Conservation (phyloP, 1,140 invertebrate species). For the Drosophila asahinai region DNA sequence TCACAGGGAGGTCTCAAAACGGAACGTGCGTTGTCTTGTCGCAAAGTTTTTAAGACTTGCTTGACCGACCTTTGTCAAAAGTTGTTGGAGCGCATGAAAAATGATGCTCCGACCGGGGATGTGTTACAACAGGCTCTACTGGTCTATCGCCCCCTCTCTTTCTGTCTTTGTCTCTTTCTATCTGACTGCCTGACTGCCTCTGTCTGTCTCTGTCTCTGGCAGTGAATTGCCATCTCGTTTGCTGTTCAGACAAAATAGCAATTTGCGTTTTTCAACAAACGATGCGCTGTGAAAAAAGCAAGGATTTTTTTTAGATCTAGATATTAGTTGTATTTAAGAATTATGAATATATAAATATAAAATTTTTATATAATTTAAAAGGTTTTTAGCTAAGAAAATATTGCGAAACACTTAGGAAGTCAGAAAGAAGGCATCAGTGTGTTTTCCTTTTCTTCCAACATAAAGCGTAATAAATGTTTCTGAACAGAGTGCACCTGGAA, state of each 20-base stretch:
- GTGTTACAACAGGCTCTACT: conserved; percentile 65
- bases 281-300: conserved; percentile 26
- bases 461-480: too few species aligned
- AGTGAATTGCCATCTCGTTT: conserved; percentile 50
- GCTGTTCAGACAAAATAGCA: conserved; percentile 75
- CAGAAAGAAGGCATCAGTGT: too few species aligned
- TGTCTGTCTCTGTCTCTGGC: conserved; percentile 9
- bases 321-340: not conserved
- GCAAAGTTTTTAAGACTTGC: conserved; percentile 83
- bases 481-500: too few species aligned
- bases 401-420: too few species aligned
- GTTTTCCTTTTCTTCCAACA: too few species aligned
- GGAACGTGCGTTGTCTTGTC: conserved; percentile 81
- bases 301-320: not conserved
- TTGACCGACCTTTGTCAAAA: conserved; percentile 83
- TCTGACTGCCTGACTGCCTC: not conserved
- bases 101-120: conserved; percentile 77
- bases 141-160: conserved; percentile 3
- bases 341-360: too few species aligned
- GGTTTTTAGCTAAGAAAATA: too few species aligned
- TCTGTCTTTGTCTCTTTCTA: not conserved
- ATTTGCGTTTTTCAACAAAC: conserved; percentile 78
- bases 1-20: conserved; percentile 22
- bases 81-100: conserved; percentile 82
- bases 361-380: too few species aligned